Base-by-base conservation (phyloP, 2,113 vertebrate genomes). In the Mus spicilegus region DNA sequence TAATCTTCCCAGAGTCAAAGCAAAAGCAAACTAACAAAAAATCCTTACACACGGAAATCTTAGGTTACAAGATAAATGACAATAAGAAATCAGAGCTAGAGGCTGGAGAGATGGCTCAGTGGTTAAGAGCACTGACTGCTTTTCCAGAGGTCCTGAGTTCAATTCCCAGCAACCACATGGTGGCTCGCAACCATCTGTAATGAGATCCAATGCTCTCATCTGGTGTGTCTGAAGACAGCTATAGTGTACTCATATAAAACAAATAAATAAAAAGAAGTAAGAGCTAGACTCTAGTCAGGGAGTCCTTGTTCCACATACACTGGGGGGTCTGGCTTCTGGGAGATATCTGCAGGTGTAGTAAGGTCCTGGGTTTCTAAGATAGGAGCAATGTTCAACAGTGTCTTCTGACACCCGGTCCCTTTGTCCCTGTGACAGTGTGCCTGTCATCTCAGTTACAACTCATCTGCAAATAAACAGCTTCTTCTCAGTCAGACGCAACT, bases 401-500 rank as follows among this genome's bases (percentile, higher is more conserved):
- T 95, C 56, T 69, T 96, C 93, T 90, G 39, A 95, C 20, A 97
- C 94, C 84, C 67, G 3, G 0, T 87, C 51, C 39, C 94, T 97
- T 97, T 96, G 26, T 98, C 96, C 86, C 94, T 93, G 4, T 91
- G 56, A 97, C n/a, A 92, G 95, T 75, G 63, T 91, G 84, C 89
- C 67, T 95, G 84, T 93, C 69, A 72, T 20, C 77, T 46, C 77
- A 97, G 87, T 97, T 91, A 91, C 56, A 96, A 54, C 72, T 95
- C 88, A 97, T 95, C 80, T 97, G 88, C 97, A 96, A 61, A 97
- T 96, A 89, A 98, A 76, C 87, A 95, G 93, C 78, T 94, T 94
- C 28, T 61, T 95, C 89, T 96, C 86, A 91, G 39, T 78, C 20
- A 94, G 70, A 72, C 89, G 85, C 97, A 87, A 94, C 91, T 65